A percentile compares a stretch with the other conserved stretches of the same genome.
Conservation (phyloP, 1,140 invertebrate genomes). For the Lepeophtheirus salmonis region DNA sequence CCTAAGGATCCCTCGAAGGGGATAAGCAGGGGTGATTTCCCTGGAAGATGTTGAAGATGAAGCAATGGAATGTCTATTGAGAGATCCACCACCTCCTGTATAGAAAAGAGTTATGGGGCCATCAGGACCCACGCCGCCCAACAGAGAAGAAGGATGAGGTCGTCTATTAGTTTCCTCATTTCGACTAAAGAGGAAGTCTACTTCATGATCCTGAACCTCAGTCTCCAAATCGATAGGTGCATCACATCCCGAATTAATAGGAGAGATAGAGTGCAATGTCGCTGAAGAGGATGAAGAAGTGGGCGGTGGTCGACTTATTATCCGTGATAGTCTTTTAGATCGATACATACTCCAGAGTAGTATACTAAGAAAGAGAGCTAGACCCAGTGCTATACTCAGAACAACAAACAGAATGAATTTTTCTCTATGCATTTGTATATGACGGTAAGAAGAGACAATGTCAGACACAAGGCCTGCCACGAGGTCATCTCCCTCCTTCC, state of each 20-base stretch:
- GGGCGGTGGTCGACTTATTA: not conserved
- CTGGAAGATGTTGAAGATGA: not conserved
- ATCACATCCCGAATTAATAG: not conserved
- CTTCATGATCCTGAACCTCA: constrained; percentile 10
- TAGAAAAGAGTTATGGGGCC: not conserved
- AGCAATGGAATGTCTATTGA: not conserved
- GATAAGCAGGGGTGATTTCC: not conserved
- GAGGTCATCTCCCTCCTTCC: not conserved
- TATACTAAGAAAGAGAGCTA: not conserved
- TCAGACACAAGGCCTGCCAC: constrained; percentile 5
- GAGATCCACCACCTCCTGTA: not conserved
- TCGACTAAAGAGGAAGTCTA: constrained; percentile 1
- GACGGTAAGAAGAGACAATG: constrained; percentile 9
- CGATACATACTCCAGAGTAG: constrained; percentile 11
- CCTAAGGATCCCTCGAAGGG: not conserved
- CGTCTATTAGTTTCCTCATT: not conserved
- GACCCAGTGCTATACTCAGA: not conserved
- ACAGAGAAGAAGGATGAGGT: not conserved
- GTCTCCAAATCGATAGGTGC: constrained; percentile 2
- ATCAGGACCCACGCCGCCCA: not conserved
- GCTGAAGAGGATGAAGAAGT: not conserved
- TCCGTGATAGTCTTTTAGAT: not conserved
- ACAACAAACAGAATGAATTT: constrained; percentile 12
- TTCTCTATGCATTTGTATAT: constrained; percentile 5
- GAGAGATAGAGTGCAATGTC: not conserved